phyloP scores from a whole-genome alignment of 2,113 vertebrate genomes.

The Pluvialis apricaria region DNA sequence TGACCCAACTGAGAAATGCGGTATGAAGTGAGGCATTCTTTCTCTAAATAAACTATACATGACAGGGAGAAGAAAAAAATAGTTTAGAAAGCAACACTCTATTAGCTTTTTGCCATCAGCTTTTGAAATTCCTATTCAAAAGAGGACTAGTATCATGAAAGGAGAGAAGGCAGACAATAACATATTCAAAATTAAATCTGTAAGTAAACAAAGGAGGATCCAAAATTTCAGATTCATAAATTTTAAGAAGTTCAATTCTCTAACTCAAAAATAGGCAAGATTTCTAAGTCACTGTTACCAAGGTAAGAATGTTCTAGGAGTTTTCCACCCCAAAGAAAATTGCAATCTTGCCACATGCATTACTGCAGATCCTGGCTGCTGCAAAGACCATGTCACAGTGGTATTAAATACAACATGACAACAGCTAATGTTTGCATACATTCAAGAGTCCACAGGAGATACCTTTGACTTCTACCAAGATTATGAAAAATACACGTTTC shows the following conservation, averaged over 20 bases:
- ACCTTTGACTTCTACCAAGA: not conserved
- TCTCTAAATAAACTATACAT: not conserved
- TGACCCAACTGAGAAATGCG: not conserved
- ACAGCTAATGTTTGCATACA: too few species aligned
- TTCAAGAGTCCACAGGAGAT: not conserved
- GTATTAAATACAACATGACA: not conserved
- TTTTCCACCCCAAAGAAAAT: not conserved
- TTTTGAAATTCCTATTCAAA: not conserved
- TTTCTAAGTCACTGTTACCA: not conserved
- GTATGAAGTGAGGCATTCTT: not conserved
- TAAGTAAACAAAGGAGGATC: not conserved
- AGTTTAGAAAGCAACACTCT: not conserved
- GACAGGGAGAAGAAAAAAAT: not conserved
- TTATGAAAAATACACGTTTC: not conserved
- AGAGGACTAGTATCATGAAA: not conserved
- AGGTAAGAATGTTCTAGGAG: not conserved
- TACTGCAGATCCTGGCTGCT: not conserved
- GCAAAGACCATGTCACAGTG: not conserved
- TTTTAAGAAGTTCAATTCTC: not conserved
- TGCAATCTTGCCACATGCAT: not conserved
- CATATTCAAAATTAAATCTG: not conserved
- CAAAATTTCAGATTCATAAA: not conserved
- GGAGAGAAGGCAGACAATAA: not conserved
- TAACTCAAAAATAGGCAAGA: not conserved
- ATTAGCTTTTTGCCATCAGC: not conserved